Conservation (phyloP, 2,888 invertebrate genomes). For the Noctua janthe region DNA sequence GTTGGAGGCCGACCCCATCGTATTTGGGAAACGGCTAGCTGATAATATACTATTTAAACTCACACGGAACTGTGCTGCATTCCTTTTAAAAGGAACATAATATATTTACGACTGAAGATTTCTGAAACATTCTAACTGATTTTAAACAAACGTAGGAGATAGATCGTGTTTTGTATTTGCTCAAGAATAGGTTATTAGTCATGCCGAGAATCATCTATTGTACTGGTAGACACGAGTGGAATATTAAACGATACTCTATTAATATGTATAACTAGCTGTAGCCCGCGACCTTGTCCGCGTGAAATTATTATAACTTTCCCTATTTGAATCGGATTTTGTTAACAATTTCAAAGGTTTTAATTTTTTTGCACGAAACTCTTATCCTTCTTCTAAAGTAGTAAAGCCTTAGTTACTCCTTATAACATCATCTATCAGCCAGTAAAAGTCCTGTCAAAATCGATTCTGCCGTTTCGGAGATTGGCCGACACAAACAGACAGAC, state of each 20-base stretch:
- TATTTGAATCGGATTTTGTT: too few species aligned
- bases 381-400: too few species aligned
- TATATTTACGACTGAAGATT: background rate
- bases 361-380: too few species aligned
- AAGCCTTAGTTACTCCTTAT: too few species aligned
- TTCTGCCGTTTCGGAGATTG: too few species aligned
- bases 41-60: background rate
- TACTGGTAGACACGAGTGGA: background rate
- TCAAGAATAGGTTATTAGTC: background rate
- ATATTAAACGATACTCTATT: background rate
- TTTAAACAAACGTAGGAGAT: background rate
- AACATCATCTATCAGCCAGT: too few species aligned
- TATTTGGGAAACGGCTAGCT: background rate
- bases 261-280: background rate
- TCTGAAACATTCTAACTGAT: background rate
- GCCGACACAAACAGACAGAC: too few species aligned
- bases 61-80: background rate
- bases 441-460: too few species aligned
- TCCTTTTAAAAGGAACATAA: background rate
- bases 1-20: background rate
- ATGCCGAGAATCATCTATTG: background rate
- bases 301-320: too few species aligned
- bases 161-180: background rate
- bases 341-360: too few species aligned
- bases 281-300: too few species aligned